These are phyloP conservation scores for Ormyrus pomaceus DNA, from an alignment of 2,888 invertebrate species.

Conservation along the genomic window DNA sequence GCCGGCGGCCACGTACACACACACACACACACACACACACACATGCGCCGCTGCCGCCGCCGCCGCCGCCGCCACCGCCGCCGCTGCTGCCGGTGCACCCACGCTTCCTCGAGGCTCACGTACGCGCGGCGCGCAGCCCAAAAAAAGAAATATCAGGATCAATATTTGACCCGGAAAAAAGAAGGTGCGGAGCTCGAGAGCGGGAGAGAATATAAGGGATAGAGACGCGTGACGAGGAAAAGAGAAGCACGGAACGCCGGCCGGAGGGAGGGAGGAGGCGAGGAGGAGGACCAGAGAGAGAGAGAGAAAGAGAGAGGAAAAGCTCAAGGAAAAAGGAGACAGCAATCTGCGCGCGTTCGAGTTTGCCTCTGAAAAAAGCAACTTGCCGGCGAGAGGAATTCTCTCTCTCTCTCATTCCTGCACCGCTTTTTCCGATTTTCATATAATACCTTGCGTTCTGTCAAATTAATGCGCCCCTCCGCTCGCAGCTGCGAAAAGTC, in stretches of 20 bases:
- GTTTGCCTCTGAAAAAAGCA: conserved; percentile 18
- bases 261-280: background rate
- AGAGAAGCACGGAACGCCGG: conserved; percentile 3
- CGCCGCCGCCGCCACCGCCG: no score
- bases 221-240: conserved; percentile 15
- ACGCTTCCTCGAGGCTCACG: conserved; percentile 45
- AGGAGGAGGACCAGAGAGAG: background rate
- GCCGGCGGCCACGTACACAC: no score
- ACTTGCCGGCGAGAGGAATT: background rate
- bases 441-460: conserved; percentile 5
- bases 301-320: conserved; percentile 1
- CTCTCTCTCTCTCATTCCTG: background rate
- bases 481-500: background rate
- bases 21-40: background rate
- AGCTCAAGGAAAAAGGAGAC: conserved; percentile 34
- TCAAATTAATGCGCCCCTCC: conserved; percentile 6
- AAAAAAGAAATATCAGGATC: conserved; percentile 65
- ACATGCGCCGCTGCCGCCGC: no score
- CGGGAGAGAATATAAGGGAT: conserved; percentile 5
- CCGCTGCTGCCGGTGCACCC: conserved; percentile 27
- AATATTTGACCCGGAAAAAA: conserved; percentile 65
- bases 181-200: conserved; percentile 46
- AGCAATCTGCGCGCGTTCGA: conserved; percentile 52
- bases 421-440: background rate
- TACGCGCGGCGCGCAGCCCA: conserved; percentile 47